A percentile compares a stretch with the other conserved stretches of the same genome.
phyloP scores from a whole-genome alignment of 2,113 vertebrate genomes.

The Dipodomys stephensi region DNA sequence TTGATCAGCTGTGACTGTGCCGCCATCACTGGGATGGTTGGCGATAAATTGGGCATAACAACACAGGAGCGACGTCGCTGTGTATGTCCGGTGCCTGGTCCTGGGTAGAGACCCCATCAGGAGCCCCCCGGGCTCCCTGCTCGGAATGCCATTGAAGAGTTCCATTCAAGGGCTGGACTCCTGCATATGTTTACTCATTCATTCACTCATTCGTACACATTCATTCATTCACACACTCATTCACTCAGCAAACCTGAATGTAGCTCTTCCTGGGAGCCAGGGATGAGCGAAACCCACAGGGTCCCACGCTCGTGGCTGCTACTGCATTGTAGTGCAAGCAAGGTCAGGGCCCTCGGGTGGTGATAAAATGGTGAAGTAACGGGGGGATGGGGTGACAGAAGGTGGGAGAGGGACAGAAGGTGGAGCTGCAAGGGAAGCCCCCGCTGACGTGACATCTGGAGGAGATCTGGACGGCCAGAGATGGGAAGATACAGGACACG shows the following conservation, averaged over 20 bases:
- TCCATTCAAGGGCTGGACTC: not conserved
- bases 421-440: not conserved
- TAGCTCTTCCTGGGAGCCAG: not conserved
- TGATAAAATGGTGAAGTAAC: not conserved
- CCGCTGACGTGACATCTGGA: not conserved
- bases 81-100: not conserved
- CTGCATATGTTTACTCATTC: not conserved
- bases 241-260: not conserved
- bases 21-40: constrained; percentile 51
- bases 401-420: no score
- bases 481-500: not conserved
- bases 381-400: not conserved
- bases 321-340: not conserved
- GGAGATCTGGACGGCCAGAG: not conserved
- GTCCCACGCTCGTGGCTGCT: no score
- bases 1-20: constrained; percentile 77
- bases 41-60: constrained; percentile 77
- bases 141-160: not conserved
- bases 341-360: not conserved
- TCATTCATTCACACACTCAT: not conserved
- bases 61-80: constrained; percentile 23
- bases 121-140: no score
- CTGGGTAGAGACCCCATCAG: no score
- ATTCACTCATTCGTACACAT: not conserved
- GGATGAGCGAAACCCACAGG: not conserved